Base-by-base conservation (phyloP, 1,140 invertebrate species). In the Kradibia gibbosae region DNA sequence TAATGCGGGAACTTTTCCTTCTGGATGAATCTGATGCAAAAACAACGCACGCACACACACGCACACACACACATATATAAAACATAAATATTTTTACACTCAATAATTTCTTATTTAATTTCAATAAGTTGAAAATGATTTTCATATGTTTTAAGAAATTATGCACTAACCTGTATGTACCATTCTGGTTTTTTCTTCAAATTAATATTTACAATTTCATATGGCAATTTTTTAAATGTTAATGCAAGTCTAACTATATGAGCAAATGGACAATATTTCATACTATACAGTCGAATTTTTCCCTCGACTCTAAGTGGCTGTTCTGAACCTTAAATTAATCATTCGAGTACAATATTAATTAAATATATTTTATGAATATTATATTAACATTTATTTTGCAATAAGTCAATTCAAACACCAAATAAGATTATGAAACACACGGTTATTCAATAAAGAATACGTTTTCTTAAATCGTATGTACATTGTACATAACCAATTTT, bases 181-280 rank as follows among this genome's bases (percentile, higher is more conserved):
- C 94, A 94, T 22, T 93, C 92, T 22, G 94, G 94, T 84, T 94
- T 94, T 10, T 88, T 87, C 55, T 89, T 92, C 53, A 94, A 86
- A 84, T 94, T 92, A n/a, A 94, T 91, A 79, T 94, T 93, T 0
- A 94, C 91, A 17, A 91, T 85, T 74, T 94, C 93, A 81, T 93
- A 88, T 28, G 88, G 87, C 70, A 91, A 84, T 48, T 92, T 89
- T 85, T 94, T 94, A 74, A 92, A 89, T 17, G 88, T 87, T 4
- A 94, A 86, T 50, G 93, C 91, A 34, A 94, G 89, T 31, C 92
- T 82, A 55, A 92, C 88, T 75, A 94, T 87, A 78, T 94, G 91
- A 25, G 93, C 92, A 85, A 91, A 94, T 8, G 94, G 94, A 88
- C 94, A 94, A 82, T 92, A 94, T 83, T 91, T 87, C 93, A 94